Evolutionary conservation across 2,113 vertebrate species (phyloP), one percentile per base, ranked within the genome.

Genomic region (Ellobius talpinus): DNA sequence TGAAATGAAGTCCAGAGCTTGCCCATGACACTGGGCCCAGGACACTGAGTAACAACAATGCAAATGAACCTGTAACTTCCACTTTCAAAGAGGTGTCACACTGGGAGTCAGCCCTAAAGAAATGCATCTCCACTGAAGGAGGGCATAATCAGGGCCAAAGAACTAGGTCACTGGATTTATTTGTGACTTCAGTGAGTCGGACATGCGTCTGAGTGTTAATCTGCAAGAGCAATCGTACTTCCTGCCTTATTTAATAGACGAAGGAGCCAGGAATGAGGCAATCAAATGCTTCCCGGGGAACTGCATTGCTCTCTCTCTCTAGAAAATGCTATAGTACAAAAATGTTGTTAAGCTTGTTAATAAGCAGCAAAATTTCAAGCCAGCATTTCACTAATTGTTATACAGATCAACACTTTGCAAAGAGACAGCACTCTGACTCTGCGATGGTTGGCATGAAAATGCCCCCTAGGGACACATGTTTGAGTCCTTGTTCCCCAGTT

Each of bases 101-200:
- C 17, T 7, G 66, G 94, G 55, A 87, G 52, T 82, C 3, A 68
- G 3, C 33, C 52, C 47, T 66, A 12, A 58, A 97, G 42, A 85
- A 78, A 79, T 11, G 50, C 10, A 55, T 55, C 78, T 87, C 87
- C 66, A 87, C 52, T 74, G n/a, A 95, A 50, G 52, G 77, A 87
- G 87, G 65, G 92, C 70, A 88, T 73, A 91, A 95, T 81, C 58
- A 47, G 95, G 91, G 91, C 45, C 84, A 92, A 88, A 90, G 91
- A 97, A 95, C 42, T 39, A 94, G 94, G 94, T 74, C 93, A 95
- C 61, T 24, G 79, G 79, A 95, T 93, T 93, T 91, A 88, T 94
- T 81, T 87, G 91, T 72, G 87, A 87, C 68, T 50, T 76, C 31
- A 84, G 3, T 87, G 87, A 93, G 12, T 10, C 81, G 55, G 93